A percentile compares a stretch with the other conserved stretches of the same genome.
Evolutionary conservation across 1,140 invertebrate genomes (phyloP).

Genomic region (Drosophila pachea): DNA sequence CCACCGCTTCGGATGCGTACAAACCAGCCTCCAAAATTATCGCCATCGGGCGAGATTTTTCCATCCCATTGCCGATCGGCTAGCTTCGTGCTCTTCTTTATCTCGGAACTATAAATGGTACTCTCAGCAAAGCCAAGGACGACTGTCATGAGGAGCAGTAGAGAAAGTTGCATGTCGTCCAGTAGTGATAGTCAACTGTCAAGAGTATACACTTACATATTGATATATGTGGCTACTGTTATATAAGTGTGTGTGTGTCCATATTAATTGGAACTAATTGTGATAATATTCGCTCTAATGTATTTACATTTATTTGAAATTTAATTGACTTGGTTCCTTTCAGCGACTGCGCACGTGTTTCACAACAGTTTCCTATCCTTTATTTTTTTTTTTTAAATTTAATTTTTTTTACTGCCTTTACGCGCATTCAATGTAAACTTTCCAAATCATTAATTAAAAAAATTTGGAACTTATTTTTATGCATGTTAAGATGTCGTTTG

Average conservation of each 20-base stretch:
- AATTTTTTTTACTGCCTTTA: background rate
- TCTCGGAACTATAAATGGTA: slow-evolving; percentile 25
- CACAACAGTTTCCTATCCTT: too few relatives aligned
- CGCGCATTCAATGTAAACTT: background rate
- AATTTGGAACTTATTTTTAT: background rate
- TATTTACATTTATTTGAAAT: too few relatives aligned
- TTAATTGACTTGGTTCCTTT: too few relatives aligned
- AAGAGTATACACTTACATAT: too few relatives aligned
- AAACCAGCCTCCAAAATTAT: slow-evolving; percentile 39
- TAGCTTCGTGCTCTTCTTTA: background rate
- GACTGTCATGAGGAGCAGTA: too few relatives aligned
- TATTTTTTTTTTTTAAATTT: background rate
- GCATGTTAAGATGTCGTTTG: background rate
- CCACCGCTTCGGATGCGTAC: slow-evolving; percentile 15
- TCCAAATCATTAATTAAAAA: background rate
- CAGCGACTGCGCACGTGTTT: too few relatives aligned
- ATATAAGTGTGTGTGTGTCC: too few relatives aligned
- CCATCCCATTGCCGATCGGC: slow-evolving; percentile 27
- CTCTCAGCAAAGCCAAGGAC: background rate
- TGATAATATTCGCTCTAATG: too few relatives aligned
- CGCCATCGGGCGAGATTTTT: background rate
- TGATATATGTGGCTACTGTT: too few relatives aligned
- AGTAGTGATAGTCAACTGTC: too few relatives aligned
- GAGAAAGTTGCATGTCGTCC: too few relatives aligned
- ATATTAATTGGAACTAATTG: too few relatives aligned